Percentiles rank a stretch among this genome's conserved stretches.
Evolutionary conservation across 2,888 invertebrate species (phyloP).

Genomic region (Diaphora mendica): DNA sequence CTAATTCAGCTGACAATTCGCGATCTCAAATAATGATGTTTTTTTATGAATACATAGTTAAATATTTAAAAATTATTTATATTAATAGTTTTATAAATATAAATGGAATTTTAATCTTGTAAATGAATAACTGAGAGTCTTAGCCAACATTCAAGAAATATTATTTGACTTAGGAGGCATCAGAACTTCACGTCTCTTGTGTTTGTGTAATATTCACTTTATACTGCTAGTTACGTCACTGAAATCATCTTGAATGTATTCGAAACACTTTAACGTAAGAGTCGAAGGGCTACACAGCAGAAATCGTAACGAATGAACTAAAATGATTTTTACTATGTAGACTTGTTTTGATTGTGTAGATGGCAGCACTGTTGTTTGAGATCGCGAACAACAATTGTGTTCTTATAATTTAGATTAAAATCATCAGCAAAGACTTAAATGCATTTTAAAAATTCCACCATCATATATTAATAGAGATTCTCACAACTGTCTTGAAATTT

Average conservation of each 20-base stretch:
- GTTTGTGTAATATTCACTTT: not conserved
- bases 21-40: conserved; percentile 13
- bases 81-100: conserved; percentile 26
- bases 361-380: conserved; percentile 18
- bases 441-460: conserved; percentile 20
- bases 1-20: conserved; percentile 16
- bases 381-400: conserved; percentile 25
- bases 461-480: conserved; percentile 13
- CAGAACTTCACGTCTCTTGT: not conserved
- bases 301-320: not conserved
- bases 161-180: not conserved
- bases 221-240: not conserved
- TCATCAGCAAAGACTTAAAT: conserved; percentile 22
- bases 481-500: conserved; percentile 31
- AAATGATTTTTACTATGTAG: not conserved
- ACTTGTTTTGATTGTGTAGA: not conserved
- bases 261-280: not conserved
- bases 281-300: not conserved
- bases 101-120: not conserved
- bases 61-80: conserved; percentile 28
- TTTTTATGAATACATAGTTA: not conserved
- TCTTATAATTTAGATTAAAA: conserved; percentile 28
- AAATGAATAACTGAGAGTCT: not conserved
- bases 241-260: not conserved
- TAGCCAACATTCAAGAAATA: not conserved